Evolutionary conservation across 1,140 invertebrate species (phyloP), one percentile per base, ranked within the genome.

Genomic region (Palaemon carinicauda): DNA sequence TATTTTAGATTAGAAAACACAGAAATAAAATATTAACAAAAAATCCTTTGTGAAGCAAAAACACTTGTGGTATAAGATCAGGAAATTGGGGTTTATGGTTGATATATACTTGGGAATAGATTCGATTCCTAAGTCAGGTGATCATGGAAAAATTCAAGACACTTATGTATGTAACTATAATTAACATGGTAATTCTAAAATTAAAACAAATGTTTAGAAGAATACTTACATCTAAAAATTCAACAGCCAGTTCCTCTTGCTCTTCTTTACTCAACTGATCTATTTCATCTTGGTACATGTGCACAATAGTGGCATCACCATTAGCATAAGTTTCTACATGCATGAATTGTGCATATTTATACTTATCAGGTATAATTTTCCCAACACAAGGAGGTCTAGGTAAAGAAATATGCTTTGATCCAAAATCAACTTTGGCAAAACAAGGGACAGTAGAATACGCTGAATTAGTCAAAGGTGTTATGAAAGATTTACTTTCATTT

Each of bases 201-300:
- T 7, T 27, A 24, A 73, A 24, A 27, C 14, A 82, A 7, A 71
- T 7, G 9, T n/a, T 78, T 21, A 17, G 27, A n/a, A n/a, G 17
- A 12, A 54, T 84, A 85, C 89, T 90, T 91, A 96, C 95, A 92
- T 96, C 95, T 82, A 98, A 94, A 92, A 97, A 99, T 91, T 99
- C 97, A 82, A 96, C 93, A 0, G 96, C 96, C 88, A 99, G 94
- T 89, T 96, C 94, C 17, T 95, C 94, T 90, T 96, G 94, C 91
- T 99, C 95, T 71, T 94, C 93, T 0, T 92, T 91, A 65, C 93
- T 86, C n/a, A 99, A 92, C 90, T 94, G 93, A 90, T 95, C 94
- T 56, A 99, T 95, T 92, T 99, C 96, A 90, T 98, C 95, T 91
- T 98, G 97, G 92, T 98, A 97, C 91, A 98, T 94, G 92, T 98